A percentile compares a stretch with the other conserved stretches of the same genome.
Evolutionary conservation across 2,797 vertebrate species (phyloP).

Genomic region (Mycteria americana): DNA sequence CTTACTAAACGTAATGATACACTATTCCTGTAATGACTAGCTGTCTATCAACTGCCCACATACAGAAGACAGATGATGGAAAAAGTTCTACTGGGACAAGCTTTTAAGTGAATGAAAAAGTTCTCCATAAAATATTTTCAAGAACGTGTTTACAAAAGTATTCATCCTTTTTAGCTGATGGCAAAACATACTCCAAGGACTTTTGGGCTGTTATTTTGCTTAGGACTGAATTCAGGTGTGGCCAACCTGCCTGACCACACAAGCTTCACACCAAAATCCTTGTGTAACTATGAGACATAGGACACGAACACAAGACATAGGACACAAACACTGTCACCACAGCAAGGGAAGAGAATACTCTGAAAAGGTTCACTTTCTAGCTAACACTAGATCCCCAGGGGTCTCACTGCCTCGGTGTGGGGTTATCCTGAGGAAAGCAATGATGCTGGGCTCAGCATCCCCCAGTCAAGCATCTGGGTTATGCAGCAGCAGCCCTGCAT

Average conservation of each 20-base stretch:
- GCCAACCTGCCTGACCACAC: not conserved
- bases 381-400: not conserved
- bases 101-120: not conserved
- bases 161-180: not conserved
- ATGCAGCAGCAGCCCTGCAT: not conserved
- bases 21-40: not conserved
- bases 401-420: rapidly evolving
- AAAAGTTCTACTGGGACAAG: not conserved
- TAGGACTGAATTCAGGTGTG: not conserved
- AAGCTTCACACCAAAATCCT: not conserved
- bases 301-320: not conserved
- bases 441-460: not conserved
- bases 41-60: not conserved
- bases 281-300: not conserved
- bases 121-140: not conserved
- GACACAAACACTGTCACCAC: not conserved
- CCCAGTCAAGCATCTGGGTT: not conserved
- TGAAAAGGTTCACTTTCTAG: not conserved
- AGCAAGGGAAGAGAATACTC: not conserved
- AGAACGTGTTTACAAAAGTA: not conserved
- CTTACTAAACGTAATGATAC: not conserved
- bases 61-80: not conserved
- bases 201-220: not conserved
- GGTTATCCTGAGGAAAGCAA: not conserved
- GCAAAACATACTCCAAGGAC: not conserved